Conservation (phyloP, 2,113 vertebrate species). For the Anser brachyrhynchus region DNA sequence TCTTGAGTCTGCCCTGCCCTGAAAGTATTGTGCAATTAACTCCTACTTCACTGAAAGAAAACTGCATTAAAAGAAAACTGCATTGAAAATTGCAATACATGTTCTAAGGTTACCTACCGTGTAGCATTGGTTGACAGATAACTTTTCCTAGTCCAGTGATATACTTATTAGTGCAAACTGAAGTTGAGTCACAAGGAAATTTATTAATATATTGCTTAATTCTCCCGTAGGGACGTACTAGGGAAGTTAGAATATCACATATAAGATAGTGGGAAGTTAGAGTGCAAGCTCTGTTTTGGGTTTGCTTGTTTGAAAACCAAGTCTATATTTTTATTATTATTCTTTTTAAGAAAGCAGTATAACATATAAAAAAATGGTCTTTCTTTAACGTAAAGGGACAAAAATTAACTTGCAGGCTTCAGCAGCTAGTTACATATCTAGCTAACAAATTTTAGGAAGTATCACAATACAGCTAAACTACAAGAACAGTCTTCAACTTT, state of each 20-base stretch:
- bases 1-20: neutral
- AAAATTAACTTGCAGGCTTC: neutral
- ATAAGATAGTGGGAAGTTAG: neutral
- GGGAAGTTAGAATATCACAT: neutral
- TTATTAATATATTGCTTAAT: neutral
- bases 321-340: neutral
- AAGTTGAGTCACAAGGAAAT: neutral
- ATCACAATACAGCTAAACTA: neutral
- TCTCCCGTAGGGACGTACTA: neutral
- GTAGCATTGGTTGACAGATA: neutral
- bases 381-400: neutral
- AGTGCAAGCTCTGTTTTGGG: neutral
- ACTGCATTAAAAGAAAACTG: neutral
- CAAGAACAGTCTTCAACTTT: neutral
- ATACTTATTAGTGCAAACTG: neutral
- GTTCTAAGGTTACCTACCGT: neutral
- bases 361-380: neutral
- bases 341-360: neutral
- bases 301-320: neutral
- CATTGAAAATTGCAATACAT: neutral
- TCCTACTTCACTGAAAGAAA: neutral
- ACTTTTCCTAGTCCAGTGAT: neutral
- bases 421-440: neutral
- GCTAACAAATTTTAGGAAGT: neutral
- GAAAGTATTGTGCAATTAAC: neutral